Conservation (phyloP, 2,797 vertebrate species). For the Melanogrammus aeglefinus region DNA sequence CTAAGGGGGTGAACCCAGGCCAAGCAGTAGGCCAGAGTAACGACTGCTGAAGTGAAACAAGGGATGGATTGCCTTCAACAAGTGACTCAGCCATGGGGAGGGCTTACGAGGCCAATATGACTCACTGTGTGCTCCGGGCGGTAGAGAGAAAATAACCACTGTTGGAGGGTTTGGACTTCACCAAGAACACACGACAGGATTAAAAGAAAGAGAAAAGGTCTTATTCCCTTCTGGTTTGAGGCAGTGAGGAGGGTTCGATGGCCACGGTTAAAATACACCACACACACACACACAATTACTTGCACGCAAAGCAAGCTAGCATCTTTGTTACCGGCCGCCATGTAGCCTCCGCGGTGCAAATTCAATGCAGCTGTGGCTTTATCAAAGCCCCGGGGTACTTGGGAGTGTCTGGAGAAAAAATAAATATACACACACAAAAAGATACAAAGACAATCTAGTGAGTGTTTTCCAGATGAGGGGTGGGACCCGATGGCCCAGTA, state of each 20-base stretch:
- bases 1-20: neutral
- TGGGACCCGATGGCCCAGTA: constrained; percentile 45
- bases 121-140: constrained; percentile 42
- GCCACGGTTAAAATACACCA: neutral
- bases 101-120: constrained; percentile 39
- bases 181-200: neutral
- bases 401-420: constrained; percentile 44
- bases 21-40: constrained; percentile 14
- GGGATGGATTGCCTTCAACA: constrained; percentile 54
- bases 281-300: neutral
- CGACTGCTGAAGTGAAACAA: constrained; percentile 45
- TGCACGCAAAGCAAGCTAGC: neutral
- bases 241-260: neutral
- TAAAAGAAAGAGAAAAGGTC: neutral
- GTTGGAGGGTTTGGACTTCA: neutral
- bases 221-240: neutral
- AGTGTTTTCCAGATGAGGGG: constrained; percentile 56
- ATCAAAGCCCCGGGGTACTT: constrained; percentile 26
- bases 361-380: constrained; percentile 33
- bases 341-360: neutral
- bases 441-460: neutral
- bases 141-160: constrained; percentile 1
- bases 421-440: neutral
- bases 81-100: constrained; percentile 46
- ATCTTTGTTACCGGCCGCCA: neutral